phyloP scores from a whole-genome alignment of 2,888 invertebrate genomes.

The Teleiodes luculella region DNA sequence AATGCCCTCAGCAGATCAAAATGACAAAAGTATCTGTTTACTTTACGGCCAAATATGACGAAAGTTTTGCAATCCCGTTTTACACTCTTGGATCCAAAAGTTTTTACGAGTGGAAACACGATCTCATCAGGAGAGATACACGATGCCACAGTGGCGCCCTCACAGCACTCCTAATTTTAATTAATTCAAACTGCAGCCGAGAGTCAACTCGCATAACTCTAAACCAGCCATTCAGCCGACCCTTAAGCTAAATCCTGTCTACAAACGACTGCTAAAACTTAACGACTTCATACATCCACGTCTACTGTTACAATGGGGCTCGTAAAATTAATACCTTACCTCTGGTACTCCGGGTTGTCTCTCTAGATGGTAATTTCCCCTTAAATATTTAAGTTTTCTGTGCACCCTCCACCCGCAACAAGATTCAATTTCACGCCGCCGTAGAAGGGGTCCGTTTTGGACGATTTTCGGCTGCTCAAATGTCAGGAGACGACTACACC shows the following conservation, averaged over 20 bases:
- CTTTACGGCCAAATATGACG: conserved; percentile 4
- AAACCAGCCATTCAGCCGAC: conserved; percentile 33
- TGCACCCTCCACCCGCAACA: conserved; percentile 71
- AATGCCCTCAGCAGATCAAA: background rate
- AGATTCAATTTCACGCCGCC: conserved; percentile 79
- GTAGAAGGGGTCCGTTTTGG: conserved; percentile 66
- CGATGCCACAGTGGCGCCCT: conserved; percentile 43
- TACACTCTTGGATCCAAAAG: conserved; percentile 38
- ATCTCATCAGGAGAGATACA: conserved; percentile 41
- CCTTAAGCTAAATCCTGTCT: conserved; percentile 50
- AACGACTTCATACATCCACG: conserved; percentile 68
- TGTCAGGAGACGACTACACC: conserved; percentile 63
- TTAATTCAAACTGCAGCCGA: conserved; percentile 56
- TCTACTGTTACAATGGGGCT: conserved; percentile 62
- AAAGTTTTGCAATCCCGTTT: conserved; percentile 17
- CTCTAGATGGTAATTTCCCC: conserved; percentile 68
- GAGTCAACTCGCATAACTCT: conserved; percentile 42
- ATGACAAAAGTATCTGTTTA: conserved; percentile 9
- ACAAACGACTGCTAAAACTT: conserved; percentile 67
- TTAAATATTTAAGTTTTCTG: conserved; percentile 76
- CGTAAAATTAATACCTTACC: conserved; percentile 76
- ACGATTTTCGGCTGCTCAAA: conserved; percentile 65
- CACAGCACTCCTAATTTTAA: conserved; percentile 60
- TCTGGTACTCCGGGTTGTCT: conserved; percentile 56
- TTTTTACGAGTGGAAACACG: conserved; percentile 49